Evolutionary conservation across 23 tunicate species (phyloP).

Genomic region (Phallusia fumigata): DNA sequence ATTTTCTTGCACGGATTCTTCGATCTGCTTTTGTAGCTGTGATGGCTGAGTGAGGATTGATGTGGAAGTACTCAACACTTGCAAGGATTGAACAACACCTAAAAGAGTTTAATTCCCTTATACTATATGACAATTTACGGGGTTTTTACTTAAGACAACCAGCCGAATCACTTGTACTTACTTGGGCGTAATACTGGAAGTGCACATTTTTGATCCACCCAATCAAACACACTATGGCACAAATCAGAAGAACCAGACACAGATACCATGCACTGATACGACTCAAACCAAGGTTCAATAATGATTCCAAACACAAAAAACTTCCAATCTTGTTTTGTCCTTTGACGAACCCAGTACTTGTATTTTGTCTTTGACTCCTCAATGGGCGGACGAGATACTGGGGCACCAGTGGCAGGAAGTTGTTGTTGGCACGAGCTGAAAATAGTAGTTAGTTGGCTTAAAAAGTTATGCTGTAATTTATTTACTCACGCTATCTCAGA

Average conservation of each 20-base stretch:
- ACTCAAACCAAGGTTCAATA: conserved; percentile 70
- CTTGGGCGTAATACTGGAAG: conserved; percentile 57
- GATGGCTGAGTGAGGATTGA: conserved; percentile 71
- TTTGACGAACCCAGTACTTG: conserved; percentile 52
- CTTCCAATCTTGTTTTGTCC: conserved; percentile 75
- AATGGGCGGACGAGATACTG: conserved; percentile 43
- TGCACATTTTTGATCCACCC: conserved; percentile 79
- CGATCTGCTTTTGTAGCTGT: conserved; percentile 66
- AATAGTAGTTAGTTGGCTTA: neutral
- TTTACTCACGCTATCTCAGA: conserved; percentile 43
- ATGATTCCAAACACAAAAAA: conserved; percentile 68
- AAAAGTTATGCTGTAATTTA: neutral
- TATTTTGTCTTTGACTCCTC: conserved; percentile 48
- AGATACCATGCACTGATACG: conserved; percentile 66
- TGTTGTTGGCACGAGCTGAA: conserved; percentile 74
- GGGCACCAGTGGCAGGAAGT: conserved; percentile 85
- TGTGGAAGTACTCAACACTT: conserved; percentile 73
- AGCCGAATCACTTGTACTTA: conserved; percentile 14
- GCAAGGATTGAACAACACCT: conserved; percentile 81
- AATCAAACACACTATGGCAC: conserved; percentile 40
- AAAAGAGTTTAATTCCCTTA: neutral
- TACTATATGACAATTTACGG: neutral
- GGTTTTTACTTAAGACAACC: neutral
- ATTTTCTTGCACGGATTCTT: conserved; percentile 21
- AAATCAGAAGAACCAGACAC: conserved; percentile 43